phyloP scores from a whole-genome alignment of 2,888 invertebrate species.

The Aspidiotus destructor region DNA sequence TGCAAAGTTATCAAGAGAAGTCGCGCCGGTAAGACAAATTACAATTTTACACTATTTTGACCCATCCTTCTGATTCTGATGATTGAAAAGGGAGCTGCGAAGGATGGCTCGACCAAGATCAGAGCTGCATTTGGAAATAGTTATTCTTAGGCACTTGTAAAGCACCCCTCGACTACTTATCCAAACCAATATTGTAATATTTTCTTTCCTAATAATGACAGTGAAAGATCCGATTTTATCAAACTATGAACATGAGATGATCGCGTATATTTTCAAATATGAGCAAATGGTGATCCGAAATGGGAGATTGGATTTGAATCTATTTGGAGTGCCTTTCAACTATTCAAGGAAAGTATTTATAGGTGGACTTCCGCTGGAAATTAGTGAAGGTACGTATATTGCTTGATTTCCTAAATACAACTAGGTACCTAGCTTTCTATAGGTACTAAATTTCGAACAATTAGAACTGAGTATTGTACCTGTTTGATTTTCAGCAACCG shows the following conservation, averaged over 20 bases:
- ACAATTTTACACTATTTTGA: too few species aligned
- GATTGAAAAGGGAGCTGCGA: too few species aligned
- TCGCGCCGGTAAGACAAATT: constrained; percentile 16
- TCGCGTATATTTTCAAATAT: neutral
- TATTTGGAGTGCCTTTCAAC: constrained; percentile 5
- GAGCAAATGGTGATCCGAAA: constrained; percentile 13
- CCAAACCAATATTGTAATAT: too few species aligned
- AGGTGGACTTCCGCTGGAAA: constrained; percentile 23
- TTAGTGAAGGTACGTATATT: constrained; percentile 24
- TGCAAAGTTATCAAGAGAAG: constrained; percentile 28
- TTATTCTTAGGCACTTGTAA: too few species aligned
- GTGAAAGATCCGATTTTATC: constrained; percentile 23
- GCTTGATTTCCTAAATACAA: too few species aligned
- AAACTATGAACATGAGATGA: constrained; percentile 6
- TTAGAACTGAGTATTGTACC: neutral
- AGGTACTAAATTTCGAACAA: too few species aligned
- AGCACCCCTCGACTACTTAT: too few species aligned
- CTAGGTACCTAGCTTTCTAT: neutral
- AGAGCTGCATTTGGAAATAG: neutral
- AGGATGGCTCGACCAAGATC: too few species aligned
- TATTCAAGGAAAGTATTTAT: constrained; percentile 30
- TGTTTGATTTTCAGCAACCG: constrained; percentile 12
- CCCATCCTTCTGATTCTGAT: too few species aligned
- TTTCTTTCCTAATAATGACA: neutral
- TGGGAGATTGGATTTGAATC: constrained; percentile 8